A percentile compares a stretch with the other conserved stretches of the same genome.
Evolutionary conservation across 92 coral and sea anemone species (phyloP).

Genomic region (Parazoanthus swiftii): DNA sequence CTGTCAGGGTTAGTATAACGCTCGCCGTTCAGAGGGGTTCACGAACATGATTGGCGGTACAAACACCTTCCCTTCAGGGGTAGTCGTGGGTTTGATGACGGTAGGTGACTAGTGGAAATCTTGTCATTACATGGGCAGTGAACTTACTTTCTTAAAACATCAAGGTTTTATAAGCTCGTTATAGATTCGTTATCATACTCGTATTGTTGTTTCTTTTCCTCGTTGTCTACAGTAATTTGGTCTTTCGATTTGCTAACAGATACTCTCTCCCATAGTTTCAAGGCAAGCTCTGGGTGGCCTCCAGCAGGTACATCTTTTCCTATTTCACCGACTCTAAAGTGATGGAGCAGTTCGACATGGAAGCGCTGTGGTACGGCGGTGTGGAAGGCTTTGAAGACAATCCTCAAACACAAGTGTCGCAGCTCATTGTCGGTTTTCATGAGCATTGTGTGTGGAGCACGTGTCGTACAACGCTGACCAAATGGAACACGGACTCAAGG

Average conservation of each 20-base stretch:
- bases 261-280: not conserved
- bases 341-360: conserved; percentile 88
- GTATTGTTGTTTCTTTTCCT: no score
- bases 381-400: conserved; percentile 66
- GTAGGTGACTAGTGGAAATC: no score
- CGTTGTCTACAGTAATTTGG: not conserved
- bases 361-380: conserved; percentile 92
- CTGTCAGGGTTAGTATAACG: no score
- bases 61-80: no score
- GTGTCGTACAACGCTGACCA: conserved; percentile 79
- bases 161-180: no score
- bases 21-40: no score
- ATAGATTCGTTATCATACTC: no score
- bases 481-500: conserved; percentile 74
- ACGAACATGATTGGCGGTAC: no score
- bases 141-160: no score
- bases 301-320: conserved; percentile 80
- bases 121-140: no score
- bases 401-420: conserved; percentile 73
- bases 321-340: conserved; percentile 78
- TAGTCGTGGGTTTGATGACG: no score
- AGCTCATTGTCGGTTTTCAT: conserved; percentile 61
- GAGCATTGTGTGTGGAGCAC: conserved; percentile 68
- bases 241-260: not conserved
- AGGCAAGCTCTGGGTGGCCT: conserved; percentile 80